Conservation (phyloP, 2,888 invertebrate genomes). For the Cenopis cana region DNA sequence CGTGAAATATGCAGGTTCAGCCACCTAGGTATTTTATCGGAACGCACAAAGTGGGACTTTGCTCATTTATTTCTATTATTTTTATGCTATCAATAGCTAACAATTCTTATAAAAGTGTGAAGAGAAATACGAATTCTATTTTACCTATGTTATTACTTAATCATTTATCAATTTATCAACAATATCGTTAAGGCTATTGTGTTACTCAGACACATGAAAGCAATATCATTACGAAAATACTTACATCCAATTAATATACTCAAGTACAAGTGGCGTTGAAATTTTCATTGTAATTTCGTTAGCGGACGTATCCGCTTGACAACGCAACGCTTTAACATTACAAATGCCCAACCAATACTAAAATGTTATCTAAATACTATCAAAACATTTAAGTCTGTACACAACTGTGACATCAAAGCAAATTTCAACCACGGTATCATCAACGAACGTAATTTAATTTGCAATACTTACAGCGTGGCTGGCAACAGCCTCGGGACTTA, state of each 20-base stretch:
- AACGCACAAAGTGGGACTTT: constrained; percentile 28
- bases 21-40: constrained; percentile 42
- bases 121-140: neutral
- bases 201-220: no score
- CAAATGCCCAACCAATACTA: no score
- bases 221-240: neutral
- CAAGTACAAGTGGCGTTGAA: no score
- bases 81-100: neutral
- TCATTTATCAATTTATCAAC: no score
- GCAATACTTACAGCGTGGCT: constrained; percentile 25
- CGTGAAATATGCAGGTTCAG: constrained; percentile 46
- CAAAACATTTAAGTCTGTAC: neutral
- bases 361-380: neutral
- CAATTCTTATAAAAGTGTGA: constrained; percentile 10
- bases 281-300: no score
- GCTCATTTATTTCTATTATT: constrained; percentile 22
- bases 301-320: no score
- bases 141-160: no score
- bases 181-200: no score
- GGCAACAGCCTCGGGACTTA: constrained; percentile 44
- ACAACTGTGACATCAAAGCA: neutral
- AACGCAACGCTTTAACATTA: no score
- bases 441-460: constrained; percentile 19
- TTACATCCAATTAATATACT: neutral
- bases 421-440: constrained; percentile 13